A percentile compares a stretch with the other conserved stretches of the same genome.
phyloP scores from a whole-genome alignment of 2,113 vertebrate genomes.

The Eclectus roratus region DNA sequence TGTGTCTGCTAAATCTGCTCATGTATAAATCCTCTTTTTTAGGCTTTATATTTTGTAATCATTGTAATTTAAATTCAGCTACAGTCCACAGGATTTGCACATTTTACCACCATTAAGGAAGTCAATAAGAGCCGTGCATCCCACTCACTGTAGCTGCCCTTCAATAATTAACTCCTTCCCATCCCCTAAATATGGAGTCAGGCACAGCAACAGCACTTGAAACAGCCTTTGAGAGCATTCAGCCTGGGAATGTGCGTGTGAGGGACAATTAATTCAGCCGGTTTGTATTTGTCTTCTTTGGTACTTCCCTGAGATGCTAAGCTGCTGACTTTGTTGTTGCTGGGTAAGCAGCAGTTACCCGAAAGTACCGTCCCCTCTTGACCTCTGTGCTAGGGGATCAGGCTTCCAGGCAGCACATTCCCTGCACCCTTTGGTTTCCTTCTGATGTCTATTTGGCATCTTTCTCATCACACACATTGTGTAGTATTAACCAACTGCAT shows the following conservation, averaged over 20 bases:
- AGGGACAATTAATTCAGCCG: not conserved
- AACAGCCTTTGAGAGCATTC: not conserved
- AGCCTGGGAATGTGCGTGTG: not conserved
- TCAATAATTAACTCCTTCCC: slow-evolving; percentile 33
- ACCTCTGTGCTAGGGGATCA: not conserved
- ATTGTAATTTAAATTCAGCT: slow-evolving; percentile 53
- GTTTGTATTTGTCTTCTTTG: not conserved
- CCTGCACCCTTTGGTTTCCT: not conserved
- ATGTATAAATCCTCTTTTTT: slow-evolving; percentile 59
- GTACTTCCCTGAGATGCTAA: not conserved
- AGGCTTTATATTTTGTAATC: slow-evolving; percentile 56
- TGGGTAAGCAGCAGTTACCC: not conserved
- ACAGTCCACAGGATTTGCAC: slow-evolving; percentile 40
- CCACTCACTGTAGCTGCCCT: not conserved
- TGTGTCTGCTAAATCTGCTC: slow-evolving; percentile 42
- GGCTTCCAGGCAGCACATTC: not conserved
- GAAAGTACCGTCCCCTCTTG: not conserved
- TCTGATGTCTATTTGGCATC: not conserved
- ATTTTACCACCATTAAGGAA: slow-evolving; percentile 43
- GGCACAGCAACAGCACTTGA: not conserved
- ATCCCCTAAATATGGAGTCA: not conserved
- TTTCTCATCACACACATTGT: not conserved
- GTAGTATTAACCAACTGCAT: accelerated
- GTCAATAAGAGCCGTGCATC: not conserved
- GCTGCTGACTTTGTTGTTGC: not conserved